Base-by-base conservation (phyloP, 1,140 invertebrate genomes). In the Drosophila bipectinata region DNA sequence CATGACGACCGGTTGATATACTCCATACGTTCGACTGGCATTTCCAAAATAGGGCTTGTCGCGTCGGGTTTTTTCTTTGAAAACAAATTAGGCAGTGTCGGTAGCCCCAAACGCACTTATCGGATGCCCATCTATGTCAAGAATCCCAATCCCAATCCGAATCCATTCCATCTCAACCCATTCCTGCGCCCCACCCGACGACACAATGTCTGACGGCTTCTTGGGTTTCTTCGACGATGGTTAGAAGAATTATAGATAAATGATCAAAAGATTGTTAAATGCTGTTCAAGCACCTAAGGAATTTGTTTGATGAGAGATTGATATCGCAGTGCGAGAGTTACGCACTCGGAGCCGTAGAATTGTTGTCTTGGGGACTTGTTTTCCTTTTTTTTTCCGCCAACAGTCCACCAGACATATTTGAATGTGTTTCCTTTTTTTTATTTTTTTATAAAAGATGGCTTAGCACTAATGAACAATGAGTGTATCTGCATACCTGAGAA, bases 261-360 rank as follows among this genome's bases (percentile, higher is more conserved):
- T 84, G 77, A 53, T 79, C 55, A 83, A 66, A 73, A 80, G 82
- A 85, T 81, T 85, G 81, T 85, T 85, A 85, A 84, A 81, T 85
- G 81, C 79, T 77, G 84, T 75, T 85, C 73, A 77, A 80, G 79
- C 81, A 85, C 68, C 81, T 81, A 74, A 64, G 63, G 68, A 85
- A 85, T 85, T 85, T 81, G 79, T 85, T 74, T 85, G 81, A 85
- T 77, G 81, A 72, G 81, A 85, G 84, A 85, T 85, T 81, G 72
- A 85, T 74, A 75, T 85, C 82, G 81, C 56, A 21, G 8, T 39
- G 60, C 56, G 68, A 80, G 81, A 79, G 73, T 85, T 81, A 85
- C 73, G 69, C 82, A 81, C 71, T 67, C 54, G 49, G 66, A 71
- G 52, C 67, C 55, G 26, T 45, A 24, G 15, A 59, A 71, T 59